These are phyloP conservation scores for Melolontha melolontha DNA, from an alignment of 2,888 invertebrate genomes.

Conservation along the genomic window DNA sequence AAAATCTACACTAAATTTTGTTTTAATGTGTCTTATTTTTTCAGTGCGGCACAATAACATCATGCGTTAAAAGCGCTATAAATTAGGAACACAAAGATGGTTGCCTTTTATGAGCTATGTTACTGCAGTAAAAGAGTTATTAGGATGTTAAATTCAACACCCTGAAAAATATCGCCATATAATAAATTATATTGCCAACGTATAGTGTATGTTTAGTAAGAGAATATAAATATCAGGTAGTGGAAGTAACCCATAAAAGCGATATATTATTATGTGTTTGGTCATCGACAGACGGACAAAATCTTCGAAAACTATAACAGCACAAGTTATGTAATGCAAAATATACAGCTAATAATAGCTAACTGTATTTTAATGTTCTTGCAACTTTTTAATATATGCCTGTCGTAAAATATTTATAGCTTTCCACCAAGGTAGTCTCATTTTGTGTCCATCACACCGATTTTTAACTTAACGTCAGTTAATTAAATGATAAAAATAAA, in stretches of 20 bases:
- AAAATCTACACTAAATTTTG: constrained; percentile 6
- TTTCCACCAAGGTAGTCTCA: constrained; percentile 1
- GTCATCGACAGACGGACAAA: constrained; percentile 24
- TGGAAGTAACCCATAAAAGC: constrained; percentile 41
- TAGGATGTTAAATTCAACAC: constrained; percentile 53
- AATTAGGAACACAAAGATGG: constrained; percentile 52
- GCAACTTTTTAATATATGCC: constrained; percentile 27
- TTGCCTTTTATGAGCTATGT: constrained; percentile 52
- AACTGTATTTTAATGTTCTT: constrained; percentile 18
- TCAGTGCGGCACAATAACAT: constrained; percentile 42
- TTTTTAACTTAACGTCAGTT: neutral
- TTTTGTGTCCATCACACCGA: neutral
- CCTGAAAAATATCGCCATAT: constrained; percentile 47
- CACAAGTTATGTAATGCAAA: constrained; percentile 9
- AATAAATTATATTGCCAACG: constrained; percentile 44
- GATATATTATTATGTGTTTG: constrained; percentile 36
- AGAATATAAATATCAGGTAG: constrained; percentile 41
- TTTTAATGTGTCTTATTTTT: constrained; percentile 16
- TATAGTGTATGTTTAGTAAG: constrained; percentile 42
- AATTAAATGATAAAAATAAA: neutral
- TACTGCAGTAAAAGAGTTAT: constrained; percentile 53
- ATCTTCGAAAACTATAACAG: constrained; percentile 20
- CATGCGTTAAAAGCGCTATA: constrained; percentile 51
- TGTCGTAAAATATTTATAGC: constrained; percentile 23
- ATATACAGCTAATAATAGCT: constrained; percentile 14